Base-by-base conservation (phyloP, 2,888 invertebrate species). In the Sympetrum striolatum region DNA sequence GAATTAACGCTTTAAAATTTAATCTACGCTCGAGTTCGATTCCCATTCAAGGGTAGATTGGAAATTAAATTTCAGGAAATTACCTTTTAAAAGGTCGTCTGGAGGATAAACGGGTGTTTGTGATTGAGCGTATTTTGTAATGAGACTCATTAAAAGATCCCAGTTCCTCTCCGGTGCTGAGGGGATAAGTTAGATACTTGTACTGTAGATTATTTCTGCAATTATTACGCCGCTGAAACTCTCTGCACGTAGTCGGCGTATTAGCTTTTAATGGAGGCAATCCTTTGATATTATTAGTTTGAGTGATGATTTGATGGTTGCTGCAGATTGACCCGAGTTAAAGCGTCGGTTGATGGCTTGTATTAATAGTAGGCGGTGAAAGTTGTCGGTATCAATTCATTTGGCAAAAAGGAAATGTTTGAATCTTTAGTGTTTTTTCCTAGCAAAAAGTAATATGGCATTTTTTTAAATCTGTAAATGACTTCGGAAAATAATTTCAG, bases 1-100 rank as follows among this genome's bases (percentile, higher is more conserved):
- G 86, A 86, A 86, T 86, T 86, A 86, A 53, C 86, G 60, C 37
- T 86, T 37, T 86, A 86, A 86, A 58, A 86, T 86, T 86, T 86
- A 86, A 86, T 86, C 86, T 58, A 15, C 8, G 60, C n/a, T 22
- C 86, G 60, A 60, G 86, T 86, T 60, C 53, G 60, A 60, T 58
- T 86, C 60, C 86, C 58, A 86, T 86, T 86, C 58, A 60, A 86
- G 60, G 86, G 53, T 35, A 18, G 60, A 58, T 86, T 31, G 86
- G 60, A 60, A 86, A 58, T 86, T 35, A 86, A 86, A 58, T 86
- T 86, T 60, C 53, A 37, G 86, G 60, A 86, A 86, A 58, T 86
- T 58, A 58, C 86, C 60, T 86, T 86, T 86, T 58, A 86, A 86
- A 86, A 86, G 86, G 86, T 86, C 86, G 86, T 48, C 86, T 37